Evolutionary conservation across 1,140 invertebrate genomes (phyloP), one percentile per base, ranked within the genome.

Genomic region (Helicorthomorpha holstii): DNA sequence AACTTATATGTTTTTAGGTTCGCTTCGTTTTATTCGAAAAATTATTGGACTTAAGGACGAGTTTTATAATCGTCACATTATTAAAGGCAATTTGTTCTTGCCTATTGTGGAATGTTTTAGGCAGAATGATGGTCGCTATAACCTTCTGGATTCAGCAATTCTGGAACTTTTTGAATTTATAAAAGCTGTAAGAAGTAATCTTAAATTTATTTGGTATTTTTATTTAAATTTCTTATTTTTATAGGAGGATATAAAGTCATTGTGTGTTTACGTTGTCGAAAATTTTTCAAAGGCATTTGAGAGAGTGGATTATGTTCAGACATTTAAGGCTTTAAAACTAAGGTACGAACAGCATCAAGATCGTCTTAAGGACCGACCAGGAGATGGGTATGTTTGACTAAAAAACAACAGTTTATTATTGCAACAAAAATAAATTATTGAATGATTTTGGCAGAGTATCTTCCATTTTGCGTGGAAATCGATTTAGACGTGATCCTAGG

Each of bases 161-260:
- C 77, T 98, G 64, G 96, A 99, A 75, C 80, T 99, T 71, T 99
- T 99, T 75, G 96, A 99, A 71, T 98, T 94, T 71, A 95, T 99
- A 52, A 91, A 88, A 76, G 66, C 85, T 67, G 77, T 80, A 66
- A 72, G 66, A 53, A 50, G 25, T 41, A 22, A 12, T 22, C 38
- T 42, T 1, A 49, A n/a, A 49, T 27, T 47, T 26, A 27, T 16
- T 45, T 45, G 29, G n/a, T 1, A 26, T 21, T 38, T 57, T 55
- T 27, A 24, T 43, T 38, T 7, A 49, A 26, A 52, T 54, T 41
- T 51, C 1, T 54, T 57, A 57, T 48, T 56, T 55, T 66, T 68
- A 2, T 62, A 82, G 79, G 91, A 97, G 73, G 91, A 95, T 69
- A 88, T 96, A 41, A 94, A 92, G 71, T 83, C 85, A n/a, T 73